phyloP scores from a whole-genome alignment of 2,113 vertebrate species.

The Gavialis gangeticus region DNA sequence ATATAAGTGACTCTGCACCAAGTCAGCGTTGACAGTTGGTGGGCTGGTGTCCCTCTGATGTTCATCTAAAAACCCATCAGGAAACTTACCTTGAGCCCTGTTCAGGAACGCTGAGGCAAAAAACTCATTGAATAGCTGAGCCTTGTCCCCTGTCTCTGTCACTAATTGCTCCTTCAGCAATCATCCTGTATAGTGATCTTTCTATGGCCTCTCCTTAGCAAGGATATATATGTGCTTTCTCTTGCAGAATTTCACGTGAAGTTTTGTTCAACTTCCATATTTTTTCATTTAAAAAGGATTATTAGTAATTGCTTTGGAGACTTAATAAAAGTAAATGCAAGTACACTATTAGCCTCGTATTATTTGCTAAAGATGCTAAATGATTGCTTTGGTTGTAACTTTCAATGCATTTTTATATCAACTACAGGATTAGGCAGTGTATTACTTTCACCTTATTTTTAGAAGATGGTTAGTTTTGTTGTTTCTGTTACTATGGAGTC shows the following conservation, averaged over 20 bases:
- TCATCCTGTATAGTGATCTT: neutral
- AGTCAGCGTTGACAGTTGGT: no score
- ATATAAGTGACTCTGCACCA: no score
- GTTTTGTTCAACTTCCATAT: neutral
- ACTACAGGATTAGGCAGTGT: constrained; percentile 6
- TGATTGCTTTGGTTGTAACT: constrained; percentile 43
- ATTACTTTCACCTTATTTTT: constrained; percentile 78
- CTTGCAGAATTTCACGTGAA: neutral
- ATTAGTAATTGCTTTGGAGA: neutral
- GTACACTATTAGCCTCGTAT: neutral
- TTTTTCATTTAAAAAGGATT: neutral
- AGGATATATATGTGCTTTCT: neutral
- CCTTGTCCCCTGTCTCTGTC: no score
- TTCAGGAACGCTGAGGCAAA: no score
- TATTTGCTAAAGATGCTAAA: neutral
- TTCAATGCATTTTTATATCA: constrained; percentile 38
- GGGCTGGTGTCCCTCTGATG: no score
- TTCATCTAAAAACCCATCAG: no score
- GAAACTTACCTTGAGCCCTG: no score
- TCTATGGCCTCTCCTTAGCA: neutral
- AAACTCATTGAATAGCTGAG: no score
- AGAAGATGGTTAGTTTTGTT: constrained; percentile 85
- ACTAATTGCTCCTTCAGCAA: neutral
- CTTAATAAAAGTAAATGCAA: neutral
- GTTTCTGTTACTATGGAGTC: constrained; percentile 82